phyloP scores from a whole-genome alignment of 1,140 invertebrate genomes.

The Meteorus sp. region DNA sequence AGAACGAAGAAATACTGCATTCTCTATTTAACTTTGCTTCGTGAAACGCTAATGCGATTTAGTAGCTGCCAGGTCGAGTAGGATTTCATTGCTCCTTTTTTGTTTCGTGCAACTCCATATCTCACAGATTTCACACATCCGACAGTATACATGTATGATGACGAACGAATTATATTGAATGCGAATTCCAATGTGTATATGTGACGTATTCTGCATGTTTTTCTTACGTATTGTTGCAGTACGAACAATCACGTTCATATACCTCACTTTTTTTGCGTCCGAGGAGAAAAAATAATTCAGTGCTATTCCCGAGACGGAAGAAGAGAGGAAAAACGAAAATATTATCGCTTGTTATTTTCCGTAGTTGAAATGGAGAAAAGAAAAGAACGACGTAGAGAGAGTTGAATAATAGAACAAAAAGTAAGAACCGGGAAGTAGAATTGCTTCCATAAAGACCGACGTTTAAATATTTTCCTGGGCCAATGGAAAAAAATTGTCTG shows the following conservation, averaged over 20 bases:
- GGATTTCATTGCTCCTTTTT: background rate
- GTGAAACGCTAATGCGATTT: background rate
- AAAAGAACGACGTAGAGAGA: no score
- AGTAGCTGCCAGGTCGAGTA: background rate
- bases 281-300: slow-evolving; percentile 6
- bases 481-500: background rate
- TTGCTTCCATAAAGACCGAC: no score
- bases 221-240: no score
- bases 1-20: background rate
- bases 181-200: no score
- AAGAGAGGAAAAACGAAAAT: slow-evolving; percentile 1
- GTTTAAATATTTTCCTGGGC: no score
- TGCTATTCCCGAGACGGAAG: slow-evolving; percentile 4
- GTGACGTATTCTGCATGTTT: no score
- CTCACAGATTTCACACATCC: background rate
- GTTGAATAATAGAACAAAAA: no score
- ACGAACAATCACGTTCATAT: background rate
- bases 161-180: no score
- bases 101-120: background rate
- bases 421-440: no score
- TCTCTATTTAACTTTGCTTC: slow-evolving; percentile 1
- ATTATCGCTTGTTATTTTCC: background rate
- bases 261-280: background rate
- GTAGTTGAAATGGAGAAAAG: no score
- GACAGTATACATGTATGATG: no score